Evolutionary conservation across 1,140 invertebrate species (phyloP).

Genomic region (Bombus confusus): DNA sequence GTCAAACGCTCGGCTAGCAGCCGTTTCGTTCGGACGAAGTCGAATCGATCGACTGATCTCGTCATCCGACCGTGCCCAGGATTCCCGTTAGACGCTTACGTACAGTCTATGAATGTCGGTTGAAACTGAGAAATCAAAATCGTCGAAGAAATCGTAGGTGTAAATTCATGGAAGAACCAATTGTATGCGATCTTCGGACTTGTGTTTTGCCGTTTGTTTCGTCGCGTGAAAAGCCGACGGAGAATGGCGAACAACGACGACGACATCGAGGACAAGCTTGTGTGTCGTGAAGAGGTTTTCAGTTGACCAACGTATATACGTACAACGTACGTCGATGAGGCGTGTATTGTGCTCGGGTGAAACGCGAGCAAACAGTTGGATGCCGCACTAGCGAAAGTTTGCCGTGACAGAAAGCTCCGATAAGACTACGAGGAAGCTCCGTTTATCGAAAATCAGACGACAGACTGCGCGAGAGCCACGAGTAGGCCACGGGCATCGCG

Average conservation of each 20-base stretch:
- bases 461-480: neutral
- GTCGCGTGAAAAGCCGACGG: neutral
- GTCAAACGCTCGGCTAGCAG: neutral
- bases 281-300: slow-evolving; percentile 1
- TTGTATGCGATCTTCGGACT: neutral
- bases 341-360: slow-evolving; percentile 16
- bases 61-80: slow-evolving; percentile 47
- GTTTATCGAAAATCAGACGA: slow-evolving; percentile 46
- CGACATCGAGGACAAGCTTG: neutral
- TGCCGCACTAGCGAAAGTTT: slow-evolving; percentile 39
- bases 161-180: neutral
- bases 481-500: neutral
- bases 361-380: slow-evolving; percentile 17
- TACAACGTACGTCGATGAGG: neutral
- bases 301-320: neutral
- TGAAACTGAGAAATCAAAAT: slow-evolving; percentile 26
- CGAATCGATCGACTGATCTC: slow-evolving; percentile 47
- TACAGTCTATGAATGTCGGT: slow-evolving; percentile 28
- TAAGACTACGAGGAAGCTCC: slow-evolving; percentile 24
- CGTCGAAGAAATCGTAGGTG: neutral
- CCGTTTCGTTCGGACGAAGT: neutral
- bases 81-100: slow-evolving; percentile 64
- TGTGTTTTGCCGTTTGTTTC: neutral
- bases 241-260: neutral
- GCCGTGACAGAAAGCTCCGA: slow-evolving; percentile 18